These are phyloP conservation scores for Drosophila kurseongensis DNA, from an alignment of 1,140 invertebrate genomes.

Conservation along the genomic window DNA sequence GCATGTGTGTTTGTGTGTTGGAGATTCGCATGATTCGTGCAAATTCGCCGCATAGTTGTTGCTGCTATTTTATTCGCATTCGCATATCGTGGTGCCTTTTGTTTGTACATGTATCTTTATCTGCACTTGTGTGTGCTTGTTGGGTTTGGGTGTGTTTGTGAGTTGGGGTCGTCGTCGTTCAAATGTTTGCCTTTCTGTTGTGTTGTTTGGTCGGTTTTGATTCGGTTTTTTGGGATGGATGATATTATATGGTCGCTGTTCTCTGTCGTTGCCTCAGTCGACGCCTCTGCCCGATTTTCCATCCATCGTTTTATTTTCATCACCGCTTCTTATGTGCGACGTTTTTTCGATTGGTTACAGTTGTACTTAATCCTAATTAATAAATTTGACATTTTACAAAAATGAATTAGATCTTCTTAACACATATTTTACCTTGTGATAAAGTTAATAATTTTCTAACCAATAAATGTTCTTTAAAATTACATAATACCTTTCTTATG, in stretches of 20 bases:
- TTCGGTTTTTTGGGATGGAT: conserved; percentile 81
- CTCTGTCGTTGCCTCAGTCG: conserved; percentile 23
- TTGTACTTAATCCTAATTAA: background rate
- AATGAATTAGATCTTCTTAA: no score
- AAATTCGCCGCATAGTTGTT: conserved; percentile 82
- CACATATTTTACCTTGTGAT: no score
- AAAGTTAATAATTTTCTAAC: no score
- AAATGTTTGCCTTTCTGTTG: conserved; percentile 67
- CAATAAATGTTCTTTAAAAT: no score
- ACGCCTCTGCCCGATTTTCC: conserved; percentile 34
- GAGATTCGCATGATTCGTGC: conserved; percentile 82
- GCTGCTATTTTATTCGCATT: conserved; percentile 78
- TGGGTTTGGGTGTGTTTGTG: conserved; percentile 44
- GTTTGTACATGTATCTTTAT: conserved; percentile 54
- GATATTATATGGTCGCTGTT: conserved; percentile 72
- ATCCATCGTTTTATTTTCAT: conserved; percentile 42
- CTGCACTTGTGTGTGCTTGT: conserved; percentile 22
- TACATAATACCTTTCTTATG: background rate
- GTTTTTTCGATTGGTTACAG: conserved; percentile 41
- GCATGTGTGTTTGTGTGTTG: conserved; percentile 59
- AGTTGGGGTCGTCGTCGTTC: conserved; percentile 75
- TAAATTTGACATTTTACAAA: no score
- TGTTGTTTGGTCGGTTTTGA: conserved; percentile 83
- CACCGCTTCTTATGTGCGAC: conserved; percentile 28
- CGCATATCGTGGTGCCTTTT: conserved; percentile 70